Evolutionary conservation across 2,113 vertebrate genomes (phyloP), one percentile per base, ranked within the genome.

Genomic region (Psettodes erumei): DNA sequence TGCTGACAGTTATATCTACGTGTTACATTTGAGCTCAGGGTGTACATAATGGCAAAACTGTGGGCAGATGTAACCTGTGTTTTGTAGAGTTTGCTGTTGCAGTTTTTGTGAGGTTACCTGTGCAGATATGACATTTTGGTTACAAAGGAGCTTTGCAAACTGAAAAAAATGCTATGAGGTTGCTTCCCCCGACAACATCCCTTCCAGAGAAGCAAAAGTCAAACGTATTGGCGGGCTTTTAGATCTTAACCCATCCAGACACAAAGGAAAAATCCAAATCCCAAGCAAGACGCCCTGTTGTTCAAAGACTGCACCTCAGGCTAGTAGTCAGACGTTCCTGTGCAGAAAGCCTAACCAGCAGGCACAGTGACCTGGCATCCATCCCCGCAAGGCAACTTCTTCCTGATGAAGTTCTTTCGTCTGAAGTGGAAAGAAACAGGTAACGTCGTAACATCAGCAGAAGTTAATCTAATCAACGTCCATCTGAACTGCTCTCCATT

Each of bases 361-460:
- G 71, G 64, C 63, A 74, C 40, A 70, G 37, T 67, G 61, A 59
- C 19, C 51, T 62, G 60, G 42, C 75, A 59, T 70, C 62, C 53
- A 15, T 53, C 62, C 18, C 53, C 53, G 53, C 60, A 43, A 58
- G 54, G 8, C 45, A 37, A 40, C 56, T 37, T 55, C 8, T 51
- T 55, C 55, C 40, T 58, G 67, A 74, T 66, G 48, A 71, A 83
- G 48, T 75, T 83, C 61, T 81, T 56, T 19, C 61, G 51, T 63
- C 28, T 47, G 25, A 62, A 40, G 67, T 53, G 73, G 63, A 71
- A 65, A 60, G 64, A 77, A 85, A 65, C 58, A 42, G 38, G 35
- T 25, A 3, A 13, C 12, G 50, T 72, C 38, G 38, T 15, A 55
- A 53, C 23, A 25, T 61, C 33, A 37, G 56, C 63, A 55, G 21